phyloP scores from a whole-genome alignment of 2,888 invertebrate species.

The Leptinotarsa juncta region DNA sequence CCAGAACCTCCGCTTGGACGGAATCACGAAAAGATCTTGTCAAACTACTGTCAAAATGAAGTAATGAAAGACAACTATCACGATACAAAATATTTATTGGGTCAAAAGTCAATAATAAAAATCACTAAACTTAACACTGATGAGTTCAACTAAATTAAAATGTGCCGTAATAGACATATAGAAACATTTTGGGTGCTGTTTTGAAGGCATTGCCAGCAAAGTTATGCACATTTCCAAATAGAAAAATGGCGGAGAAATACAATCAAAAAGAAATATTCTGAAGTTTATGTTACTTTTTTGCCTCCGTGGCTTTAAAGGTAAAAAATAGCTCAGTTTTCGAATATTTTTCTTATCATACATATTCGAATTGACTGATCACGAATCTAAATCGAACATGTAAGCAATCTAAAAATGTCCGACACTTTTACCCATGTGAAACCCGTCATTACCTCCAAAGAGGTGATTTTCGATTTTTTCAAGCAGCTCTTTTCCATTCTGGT shows the following conservation, averaged over 20 bases:
- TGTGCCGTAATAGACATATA: conserved; percentile 63
- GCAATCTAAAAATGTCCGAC: too few relatives aligned
- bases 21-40: conserved; percentile 34
- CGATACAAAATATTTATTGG: conserved; percentile 66
- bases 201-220: conserved; percentile 15
- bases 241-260: not conserved
- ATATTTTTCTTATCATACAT: too few relatives aligned
- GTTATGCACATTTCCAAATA: conserved; percentile 8
- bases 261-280: not conserved
- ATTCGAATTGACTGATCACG: too few relatives aligned
- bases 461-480: too few relatives aligned
- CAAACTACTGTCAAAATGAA: conserved; percentile 32
- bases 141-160: conserved; percentile 61
- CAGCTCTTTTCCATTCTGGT: too few relatives aligned
- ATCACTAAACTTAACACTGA: conserved; percentile 59
- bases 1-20: conserved; percentile 30
- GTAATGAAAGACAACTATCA: conserved; percentile 32
- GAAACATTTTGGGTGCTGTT: conserved; percentile 51
- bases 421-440: too few relatives aligned
- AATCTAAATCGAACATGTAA: too few relatives aligned
- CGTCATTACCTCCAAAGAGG: too few relatives aligned
- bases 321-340: too few relatives aligned
- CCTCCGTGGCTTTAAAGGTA: too few relatives aligned
- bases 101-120: conserved; percentile 62
- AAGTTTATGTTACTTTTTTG: too few relatives aligned